Conservation (phyloP, 2,113 vertebrate species). For the Atractosteus spatula region DNA sequence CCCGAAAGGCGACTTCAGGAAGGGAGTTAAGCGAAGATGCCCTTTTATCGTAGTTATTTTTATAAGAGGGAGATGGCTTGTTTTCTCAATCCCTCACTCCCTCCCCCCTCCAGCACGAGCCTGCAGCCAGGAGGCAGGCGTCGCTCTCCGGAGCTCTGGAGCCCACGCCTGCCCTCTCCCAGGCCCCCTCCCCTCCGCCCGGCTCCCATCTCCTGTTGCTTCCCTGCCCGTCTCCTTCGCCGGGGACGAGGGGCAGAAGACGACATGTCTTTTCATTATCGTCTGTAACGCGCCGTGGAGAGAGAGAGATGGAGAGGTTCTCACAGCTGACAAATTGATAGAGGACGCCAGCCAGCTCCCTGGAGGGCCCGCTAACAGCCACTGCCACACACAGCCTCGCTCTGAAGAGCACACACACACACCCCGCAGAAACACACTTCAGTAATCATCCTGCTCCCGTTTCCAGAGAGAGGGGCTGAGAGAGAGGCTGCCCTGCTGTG, state of each 20-base stretch:
- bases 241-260: slow-evolving; percentile 30
- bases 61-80: neutral
- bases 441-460: no score
- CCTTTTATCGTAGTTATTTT: neutral
- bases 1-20: no score
- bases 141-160: slow-evolving; percentile 30
- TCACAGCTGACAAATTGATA: slow-evolving; percentile 44
- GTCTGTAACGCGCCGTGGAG: slow-evolving; percentile 33
- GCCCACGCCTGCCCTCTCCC: slow-evolving; percentile 5
- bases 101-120: slow-evolving; percentile 23
- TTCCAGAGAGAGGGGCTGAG: neutral
- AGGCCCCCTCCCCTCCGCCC: neutral
- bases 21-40: no score
- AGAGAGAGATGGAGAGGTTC: slow-evolving; percentile 18
- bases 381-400: neutral
- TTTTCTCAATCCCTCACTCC: slow-evolving; percentile 10
- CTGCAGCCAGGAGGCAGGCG: slow-evolving; percentile 35
- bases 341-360: slow-evolving; percentile 45
- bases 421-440: neutral
- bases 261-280: slow-evolving; percentile 53
- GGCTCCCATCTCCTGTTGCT: slow-evolving; percentile 33
- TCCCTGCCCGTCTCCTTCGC: neutral
- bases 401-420: neutral
- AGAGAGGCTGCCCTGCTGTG: no score
- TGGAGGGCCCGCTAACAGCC: slow-evolving; percentile 36